Conservation (phyloP, 2,113 vertebrate species). For the Carassius carassius region DNA sequence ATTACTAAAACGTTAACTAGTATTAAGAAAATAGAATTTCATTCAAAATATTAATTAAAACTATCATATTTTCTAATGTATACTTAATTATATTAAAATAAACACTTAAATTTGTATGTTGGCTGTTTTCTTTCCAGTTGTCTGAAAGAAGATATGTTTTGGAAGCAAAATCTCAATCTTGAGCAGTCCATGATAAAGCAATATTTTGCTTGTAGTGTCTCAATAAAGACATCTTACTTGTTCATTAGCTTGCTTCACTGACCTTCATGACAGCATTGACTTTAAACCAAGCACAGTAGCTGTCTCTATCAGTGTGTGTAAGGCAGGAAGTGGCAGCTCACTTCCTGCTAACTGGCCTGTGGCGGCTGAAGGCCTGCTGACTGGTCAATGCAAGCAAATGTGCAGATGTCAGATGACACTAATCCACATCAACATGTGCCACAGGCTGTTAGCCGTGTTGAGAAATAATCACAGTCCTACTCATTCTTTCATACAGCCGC, state of each 20-base stretch:
- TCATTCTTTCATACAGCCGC: background rate
- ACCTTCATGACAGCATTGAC: background rate
- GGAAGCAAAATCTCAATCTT: no score
- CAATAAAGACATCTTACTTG: background rate
- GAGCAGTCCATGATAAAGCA: no score
- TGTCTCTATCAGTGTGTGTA: slow-evolving; percentile 1
- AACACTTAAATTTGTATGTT: no score
- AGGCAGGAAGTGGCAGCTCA: slow-evolving; percentile 11
- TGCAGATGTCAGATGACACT: slow-evolving; percentile 39
- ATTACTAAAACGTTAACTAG: background rate
- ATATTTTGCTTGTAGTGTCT: no score
- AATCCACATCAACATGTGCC: slow-evolving; percentile 47
- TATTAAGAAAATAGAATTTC: background rate
- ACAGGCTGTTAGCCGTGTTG: background rate
- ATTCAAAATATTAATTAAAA: background rate
- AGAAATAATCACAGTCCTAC: background rate
- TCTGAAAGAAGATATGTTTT: no score
- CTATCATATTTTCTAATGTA: no score
- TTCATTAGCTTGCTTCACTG: background rate
- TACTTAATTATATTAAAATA: no score
- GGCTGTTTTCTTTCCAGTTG: no score
- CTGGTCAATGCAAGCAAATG: background rate
- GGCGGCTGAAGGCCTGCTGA: background rate
- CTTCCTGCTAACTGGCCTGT: slow-evolving; percentile 22
- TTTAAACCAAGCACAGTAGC: background rate